Conservation (phyloP, 1,140 invertebrate species). For the Drosophila guanche region DNA sequence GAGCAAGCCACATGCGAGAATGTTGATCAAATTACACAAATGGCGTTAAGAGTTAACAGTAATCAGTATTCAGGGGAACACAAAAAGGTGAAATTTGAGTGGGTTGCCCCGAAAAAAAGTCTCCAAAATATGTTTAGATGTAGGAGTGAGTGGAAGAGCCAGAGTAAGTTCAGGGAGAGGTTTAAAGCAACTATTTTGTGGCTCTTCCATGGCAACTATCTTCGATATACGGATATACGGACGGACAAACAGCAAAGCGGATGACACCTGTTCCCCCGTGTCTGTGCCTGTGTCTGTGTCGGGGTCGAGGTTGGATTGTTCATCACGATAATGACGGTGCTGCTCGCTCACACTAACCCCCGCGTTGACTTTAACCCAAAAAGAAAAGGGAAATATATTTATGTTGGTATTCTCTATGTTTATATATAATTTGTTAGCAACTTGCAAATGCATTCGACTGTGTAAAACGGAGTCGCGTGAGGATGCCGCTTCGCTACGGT, state of each 20-base stretch:
- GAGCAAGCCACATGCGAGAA: slow-evolving; percentile 4
- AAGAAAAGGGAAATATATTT: slow-evolving; percentile 39
- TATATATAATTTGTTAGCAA: slow-evolving; percentile 56
- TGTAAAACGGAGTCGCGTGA: slow-evolving; percentile 61
- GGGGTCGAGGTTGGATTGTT: slow-evolving; percentile 44
- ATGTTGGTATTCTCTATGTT: too few species aligned
- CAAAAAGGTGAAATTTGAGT: slow-evolving; percentile 35
- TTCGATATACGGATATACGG: too few species aligned
- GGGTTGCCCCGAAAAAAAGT: not conserved
- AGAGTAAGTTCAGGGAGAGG: not conserved
- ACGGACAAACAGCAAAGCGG: slow-evolving; percentile 46
- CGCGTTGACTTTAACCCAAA: slow-evolving; percentile 52
- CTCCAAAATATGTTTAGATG: not conserved
- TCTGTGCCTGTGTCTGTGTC: too few species aligned
- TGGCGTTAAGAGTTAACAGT: slow-evolving; percentile 57
- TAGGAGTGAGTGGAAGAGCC: not conserved
- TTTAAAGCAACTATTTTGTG: too few species aligned
- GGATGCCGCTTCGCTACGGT: slow-evolving; percentile 51
- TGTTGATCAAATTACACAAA: slow-evolving; percentile 53
- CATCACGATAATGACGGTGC: slow-evolving; percentile 67
- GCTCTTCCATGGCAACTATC: slow-evolving; percentile 25
- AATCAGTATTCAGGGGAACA: slow-evolving; percentile 21
- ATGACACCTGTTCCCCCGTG: slow-evolving; percentile 68
- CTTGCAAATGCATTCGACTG: slow-evolving; percentile 68
- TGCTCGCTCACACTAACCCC: slow-evolving; percentile 38